phyloP scores from a whole-genome alignment of 1,140 invertebrate genomes.

The Hesperophylax magnus region DNA sequence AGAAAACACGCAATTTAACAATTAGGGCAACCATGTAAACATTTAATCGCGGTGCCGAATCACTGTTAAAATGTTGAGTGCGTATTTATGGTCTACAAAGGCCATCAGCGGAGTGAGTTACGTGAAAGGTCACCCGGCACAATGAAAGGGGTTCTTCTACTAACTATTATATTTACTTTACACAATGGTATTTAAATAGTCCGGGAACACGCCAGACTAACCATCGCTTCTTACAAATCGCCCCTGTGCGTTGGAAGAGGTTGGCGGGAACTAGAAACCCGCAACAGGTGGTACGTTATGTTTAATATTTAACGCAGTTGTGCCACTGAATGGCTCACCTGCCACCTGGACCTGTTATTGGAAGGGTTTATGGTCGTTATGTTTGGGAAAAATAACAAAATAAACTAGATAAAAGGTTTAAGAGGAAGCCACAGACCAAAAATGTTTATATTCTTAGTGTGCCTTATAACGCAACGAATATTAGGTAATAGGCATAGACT shows the following conservation, averaged over 20 bases:
- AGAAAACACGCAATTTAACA: no score
- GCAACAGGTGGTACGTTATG: conserved; percentile 36
- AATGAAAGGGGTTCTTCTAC: neutral
- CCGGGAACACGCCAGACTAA: neutral
- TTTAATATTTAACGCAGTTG: conserved; percentile 36
- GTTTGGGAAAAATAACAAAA: no score
- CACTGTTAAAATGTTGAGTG: no score
- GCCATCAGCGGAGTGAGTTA: neutral
- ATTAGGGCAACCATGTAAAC: no score
- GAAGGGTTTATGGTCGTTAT: conserved; percentile 22
- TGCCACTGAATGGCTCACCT: conserved; percentile 23
- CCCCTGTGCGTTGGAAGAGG: neutral
- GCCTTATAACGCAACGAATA: no score
- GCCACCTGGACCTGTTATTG: conserved; percentile 1
- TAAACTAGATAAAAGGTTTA: no score
- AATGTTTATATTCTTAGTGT: no score
- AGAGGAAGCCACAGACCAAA: no score
- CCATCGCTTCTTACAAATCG: neutral
- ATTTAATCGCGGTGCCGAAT: no score
- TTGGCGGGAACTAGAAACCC: neutral
- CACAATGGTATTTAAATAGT: neutral
- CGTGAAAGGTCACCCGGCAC: neutral
- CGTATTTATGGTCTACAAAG: neutral
- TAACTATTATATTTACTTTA: no score
- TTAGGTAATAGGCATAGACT: no score